phyloP scores from a whole-genome alignment of 2,888 invertebrate genomes.

The Teinopalpus imperialis region DNA sequence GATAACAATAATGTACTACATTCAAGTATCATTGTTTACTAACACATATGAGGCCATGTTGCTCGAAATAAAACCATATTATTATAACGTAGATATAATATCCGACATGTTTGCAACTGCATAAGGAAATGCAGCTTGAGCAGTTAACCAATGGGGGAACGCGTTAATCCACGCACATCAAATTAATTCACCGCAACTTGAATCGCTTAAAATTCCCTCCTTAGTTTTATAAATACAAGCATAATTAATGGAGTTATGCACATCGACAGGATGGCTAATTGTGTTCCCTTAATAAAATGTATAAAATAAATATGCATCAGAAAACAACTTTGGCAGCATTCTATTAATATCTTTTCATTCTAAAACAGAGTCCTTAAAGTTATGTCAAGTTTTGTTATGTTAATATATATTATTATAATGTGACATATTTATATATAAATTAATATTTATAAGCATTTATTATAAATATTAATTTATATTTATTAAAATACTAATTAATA shows the following conservation, averaged over 20 bases:
- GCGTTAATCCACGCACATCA: slow-evolving; percentile 39
- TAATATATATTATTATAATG: too few relatives aligned
- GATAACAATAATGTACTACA: too few relatives aligned
- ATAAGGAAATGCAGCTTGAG: slow-evolving; percentile 65
- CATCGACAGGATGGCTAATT: slow-evolving; percentile 16
- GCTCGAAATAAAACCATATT: too few relatives aligned
- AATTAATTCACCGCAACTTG: slow-evolving; percentile 57
- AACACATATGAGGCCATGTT: too few relatives aligned
- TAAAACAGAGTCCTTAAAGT: too few relatives aligned
- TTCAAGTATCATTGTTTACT: too few relatives aligned
- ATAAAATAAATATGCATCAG: background rate
- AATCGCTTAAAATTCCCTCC: slow-evolving; percentile 38
- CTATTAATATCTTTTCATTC: slow-evolving; percentile 1
- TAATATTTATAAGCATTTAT: too few relatives aligned
- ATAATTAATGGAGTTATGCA: slow-evolving; percentile 21
- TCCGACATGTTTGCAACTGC: slow-evolving; percentile 71
- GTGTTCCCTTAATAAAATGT: slow-evolving; percentile 8
- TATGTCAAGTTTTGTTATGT: too few relatives aligned
- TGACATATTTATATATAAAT: too few relatives aligned
- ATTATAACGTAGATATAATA: slow-evolving; percentile 59
- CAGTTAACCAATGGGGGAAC: slow-evolving; percentile 57
- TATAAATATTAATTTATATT: too few relatives aligned
- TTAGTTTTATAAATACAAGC: slow-evolving; percentile 28
- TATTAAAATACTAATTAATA: too few relatives aligned
- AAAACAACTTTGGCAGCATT: slow-evolving; percentile 1